phyloP scores from a whole-genome alignment of 2,113 vertebrate species.

The Semicossyphus pulcher region DNA sequence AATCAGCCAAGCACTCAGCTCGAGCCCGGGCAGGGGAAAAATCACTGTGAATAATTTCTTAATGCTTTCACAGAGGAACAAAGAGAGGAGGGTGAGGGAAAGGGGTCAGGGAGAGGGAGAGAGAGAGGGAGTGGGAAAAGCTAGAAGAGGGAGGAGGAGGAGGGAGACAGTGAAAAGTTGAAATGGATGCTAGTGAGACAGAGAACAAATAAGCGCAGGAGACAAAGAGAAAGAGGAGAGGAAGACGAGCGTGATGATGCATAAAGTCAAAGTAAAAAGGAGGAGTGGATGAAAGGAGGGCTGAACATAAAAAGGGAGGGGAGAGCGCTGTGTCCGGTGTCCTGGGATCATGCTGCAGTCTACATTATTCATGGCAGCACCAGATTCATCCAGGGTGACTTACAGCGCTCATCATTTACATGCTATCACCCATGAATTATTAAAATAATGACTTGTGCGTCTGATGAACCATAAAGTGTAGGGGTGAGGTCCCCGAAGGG shows the following conservation, averaged over 20 bases:
- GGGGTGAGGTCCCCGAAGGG: slow-evolving; percentile 14
- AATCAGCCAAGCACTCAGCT: slow-evolving; percentile 50
- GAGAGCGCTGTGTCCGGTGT: slow-evolving; percentile 24
- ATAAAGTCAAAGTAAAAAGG: slow-evolving; percentile 41
- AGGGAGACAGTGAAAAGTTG: background rate
- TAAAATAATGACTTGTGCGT: slow-evolving; percentile 64
- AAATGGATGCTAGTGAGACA: slow-evolving; percentile 30
- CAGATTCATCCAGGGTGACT: slow-evolving; percentile 71
- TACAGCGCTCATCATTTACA: slow-evolving; percentile 72
- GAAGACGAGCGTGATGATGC: slow-evolving; percentile 33
- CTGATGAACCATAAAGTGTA: slow-evolving; percentile 65
- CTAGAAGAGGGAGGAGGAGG: background rate
- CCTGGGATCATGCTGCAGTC: slow-evolving; percentile 50
- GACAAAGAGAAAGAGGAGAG: slow-evolving; percentile 19
- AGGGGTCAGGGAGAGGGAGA: background rate
- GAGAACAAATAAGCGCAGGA: slow-evolving; percentile 27
- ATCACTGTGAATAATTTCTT: slow-evolving; percentile 72
- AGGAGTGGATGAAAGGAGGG: slow-evolving; percentile 23
- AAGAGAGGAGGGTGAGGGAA: slow-evolving; percentile 10
- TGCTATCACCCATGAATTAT: slow-evolving; percentile 73
- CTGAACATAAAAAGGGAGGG: slow-evolving; percentile 8
- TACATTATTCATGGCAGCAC: slow-evolving; percentile 76
- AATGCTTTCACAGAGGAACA: slow-evolving; percentile 52
- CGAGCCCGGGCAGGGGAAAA: slow-evolving; percentile 19
- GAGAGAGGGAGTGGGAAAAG: background rate